Evolutionary conservation across 2,113 vertebrate genomes (phyloP), one percentile per base, ranked within the genome.

Genomic region (Erpornis zantholeuca): DNA sequence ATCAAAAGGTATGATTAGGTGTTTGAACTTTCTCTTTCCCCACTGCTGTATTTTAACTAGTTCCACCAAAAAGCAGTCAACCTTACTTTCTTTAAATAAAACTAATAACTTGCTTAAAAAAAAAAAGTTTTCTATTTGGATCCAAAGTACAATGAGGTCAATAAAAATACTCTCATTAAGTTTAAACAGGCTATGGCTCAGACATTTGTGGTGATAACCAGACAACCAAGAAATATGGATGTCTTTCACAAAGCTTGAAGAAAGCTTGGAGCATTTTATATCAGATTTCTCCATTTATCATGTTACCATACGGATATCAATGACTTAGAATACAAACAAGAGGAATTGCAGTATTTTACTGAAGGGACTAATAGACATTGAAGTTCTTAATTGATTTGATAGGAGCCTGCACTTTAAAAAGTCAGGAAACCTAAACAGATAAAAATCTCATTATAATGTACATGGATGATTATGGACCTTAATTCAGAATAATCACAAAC

Each of bases 1-100:
- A 90, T 91, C 84, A 96, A 96, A 96, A 96, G 83, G 20, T 47
- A 75, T 91, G 69, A 93, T 64, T 57, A 94, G 49, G 54, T 77
- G 57, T 87, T 89, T 85, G 73, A 90, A 78, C 68, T 78, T 94
- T 68, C 54, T 83, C 45, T 71, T 85, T 88, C 44, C 27, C 8
- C 40, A 33, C 15, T 85, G n/a, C 53, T 75, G 11, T 60, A 56
- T 70, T 87, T 80, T 57, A 85, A 69, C n/a, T 61, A 89, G 64
- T 79, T 76, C 35, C 45, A 73, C 59, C 36, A 88, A 65, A 87
- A 78, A 78, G 0, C 40, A 31, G 4, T 36, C 49, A 57, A 9
- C 19, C 10, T 71, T 84, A 22, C 19, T 68, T 86, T 81, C 35
- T 76, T 61, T 36, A 79, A 71, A 63, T 12, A 68, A 91, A 94